Evolutionary conservation across 2,797 vertebrate species (phyloP).

Genomic region (Delichon dasypus): DNA sequence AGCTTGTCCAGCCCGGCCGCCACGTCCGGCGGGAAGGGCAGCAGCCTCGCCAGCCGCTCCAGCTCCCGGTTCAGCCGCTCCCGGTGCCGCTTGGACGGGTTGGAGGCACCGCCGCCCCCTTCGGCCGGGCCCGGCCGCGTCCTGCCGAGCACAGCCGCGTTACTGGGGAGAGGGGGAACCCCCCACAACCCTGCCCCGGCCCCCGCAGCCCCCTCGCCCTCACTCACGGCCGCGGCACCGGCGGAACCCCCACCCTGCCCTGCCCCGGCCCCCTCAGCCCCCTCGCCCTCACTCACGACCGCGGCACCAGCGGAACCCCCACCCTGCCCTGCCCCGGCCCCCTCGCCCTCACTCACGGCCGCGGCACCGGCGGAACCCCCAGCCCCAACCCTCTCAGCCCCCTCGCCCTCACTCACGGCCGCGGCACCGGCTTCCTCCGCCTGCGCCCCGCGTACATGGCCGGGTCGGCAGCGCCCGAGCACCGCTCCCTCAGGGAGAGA

Average conservation of each 20-base stretch:
- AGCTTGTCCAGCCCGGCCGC: constrained; percentile 81
- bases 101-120: constrained; percentile 73
- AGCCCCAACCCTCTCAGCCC: too few species aligned
- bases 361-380: too few species aligned
- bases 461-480: background rate
- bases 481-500: background rate
- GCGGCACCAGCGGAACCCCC: too few species aligned
- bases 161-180: too few species aligned
- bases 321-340: too few species aligned
- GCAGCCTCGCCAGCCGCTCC: constrained; percentile 78
- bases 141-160: constrained; percentile 33
- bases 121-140: constrained; percentile 62
- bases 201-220: background rate
- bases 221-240: constrained; percentile 78
- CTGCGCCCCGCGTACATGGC: constrained; percentile 76
- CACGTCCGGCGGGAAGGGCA: constrained; percentile 80
- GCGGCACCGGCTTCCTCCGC: constrained; percentile 80
- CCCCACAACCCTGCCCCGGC: too few species aligned
- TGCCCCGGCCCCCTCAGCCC: too few species aligned
- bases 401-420: constrained; percentile 72
- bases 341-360: too few species aligned
- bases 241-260: too few species aligned
- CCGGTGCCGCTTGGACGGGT: constrained; percentile 80
- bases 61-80: constrained; percentile 82
- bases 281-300: too few species aligned